Percentiles rank a stretch among this genome's conserved stretches.
These are phyloP conservation scores for Corythaeola cristata DNA, from an alignment of 2,113 vertebrate species.

Conservation along the genomic window DNA sequence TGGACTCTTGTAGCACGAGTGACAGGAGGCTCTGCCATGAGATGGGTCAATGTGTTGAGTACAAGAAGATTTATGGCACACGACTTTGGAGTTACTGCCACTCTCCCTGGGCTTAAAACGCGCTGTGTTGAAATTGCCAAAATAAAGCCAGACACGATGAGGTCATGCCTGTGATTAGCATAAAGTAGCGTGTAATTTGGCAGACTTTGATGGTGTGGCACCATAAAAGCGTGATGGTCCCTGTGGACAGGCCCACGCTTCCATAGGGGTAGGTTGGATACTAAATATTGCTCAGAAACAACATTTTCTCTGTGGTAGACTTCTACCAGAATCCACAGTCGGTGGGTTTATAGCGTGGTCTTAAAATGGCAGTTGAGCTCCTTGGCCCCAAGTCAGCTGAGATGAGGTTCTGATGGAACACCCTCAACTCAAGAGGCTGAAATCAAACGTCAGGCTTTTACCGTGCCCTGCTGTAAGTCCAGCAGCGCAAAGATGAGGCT, in stretches of 20 bases:
- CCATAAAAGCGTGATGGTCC: background rate
- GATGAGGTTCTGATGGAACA: accelerated
- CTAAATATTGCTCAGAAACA: background rate
- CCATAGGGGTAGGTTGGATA: accelerated
- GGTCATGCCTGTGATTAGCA: background rate
- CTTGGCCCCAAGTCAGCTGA: background rate
- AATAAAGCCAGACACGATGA: accelerated
- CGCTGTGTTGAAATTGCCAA: background rate
- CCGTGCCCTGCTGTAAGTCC: accelerated
- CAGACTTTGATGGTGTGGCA: accelerated
- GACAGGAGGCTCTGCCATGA: background rate
- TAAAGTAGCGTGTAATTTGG: accelerated
- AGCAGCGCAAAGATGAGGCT: accelerated
- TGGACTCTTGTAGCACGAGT: background rate
- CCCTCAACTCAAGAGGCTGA: accelerated
- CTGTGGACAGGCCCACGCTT: background rate
- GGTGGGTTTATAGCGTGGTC: accelerated
- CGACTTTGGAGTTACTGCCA: background rate
- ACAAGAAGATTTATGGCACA: background rate
- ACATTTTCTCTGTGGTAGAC: accelerated
- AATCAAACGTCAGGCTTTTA: background rate
- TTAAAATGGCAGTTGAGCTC: background rate
- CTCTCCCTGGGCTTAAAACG: background rate
- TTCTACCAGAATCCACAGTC: accelerated
- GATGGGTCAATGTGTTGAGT: background rate